Conservation (phyloP, 2,113 vertebrate genomes). For the Nibea coibor region DNA sequence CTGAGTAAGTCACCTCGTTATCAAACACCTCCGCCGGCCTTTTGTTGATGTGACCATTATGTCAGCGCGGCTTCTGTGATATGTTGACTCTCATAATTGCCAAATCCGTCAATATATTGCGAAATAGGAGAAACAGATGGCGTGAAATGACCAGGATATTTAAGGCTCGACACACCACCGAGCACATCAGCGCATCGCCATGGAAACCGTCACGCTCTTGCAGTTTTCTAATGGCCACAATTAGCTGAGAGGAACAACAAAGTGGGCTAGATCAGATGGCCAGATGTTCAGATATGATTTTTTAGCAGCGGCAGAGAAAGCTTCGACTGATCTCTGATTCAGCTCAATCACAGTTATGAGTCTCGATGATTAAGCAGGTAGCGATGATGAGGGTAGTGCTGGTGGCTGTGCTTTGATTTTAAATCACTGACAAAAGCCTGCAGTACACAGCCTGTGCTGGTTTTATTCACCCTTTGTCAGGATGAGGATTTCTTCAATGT, state of each 20-base stretch:
- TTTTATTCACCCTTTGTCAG: not conserved
- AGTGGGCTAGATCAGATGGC: slow-evolving; percentile 68
- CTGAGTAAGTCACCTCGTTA: slow-evolving; percentile 7
- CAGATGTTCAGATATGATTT: slow-evolving; percentile 77
- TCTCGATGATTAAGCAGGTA: slow-evolving; percentile 37
- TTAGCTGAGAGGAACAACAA: slow-evolving; percentile 77
- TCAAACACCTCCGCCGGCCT: slow-evolving; percentile 31
- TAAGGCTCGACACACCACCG: slow-evolving; percentile 36
- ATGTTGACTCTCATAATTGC: slow-evolving; percentile 62
- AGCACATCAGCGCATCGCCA: slow-evolving; percentile 65
- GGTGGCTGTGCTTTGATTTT: slow-evolving; percentile 2
- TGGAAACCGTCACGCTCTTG: slow-evolving; percentile 79
- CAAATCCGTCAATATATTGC: slow-evolving; percentile 56
- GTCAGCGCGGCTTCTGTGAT: slow-evolving; percentile 29
- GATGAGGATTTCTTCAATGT: not conserved
- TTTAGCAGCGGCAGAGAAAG: slow-evolving; percentile 30
- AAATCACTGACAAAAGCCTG: not conserved
- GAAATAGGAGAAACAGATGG: slow-evolving; percentile 78
- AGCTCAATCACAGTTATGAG: slow-evolving; percentile 57
- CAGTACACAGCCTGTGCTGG: slow-evolving; percentile 1
- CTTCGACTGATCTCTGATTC: slow-evolving; percentile 54
- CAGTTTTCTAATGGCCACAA: slow-evolving; percentile 75
- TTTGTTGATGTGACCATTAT: slow-evolving; percentile 40
- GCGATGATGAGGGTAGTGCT: slow-evolving; percentile 34
- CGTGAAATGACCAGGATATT: slow-evolving; percentile 69